These are phyloP conservation scores for Chrysolina haemoptera DNA, from an alignment of 2,888 invertebrate species.

Conservation along the genomic window DNA sequence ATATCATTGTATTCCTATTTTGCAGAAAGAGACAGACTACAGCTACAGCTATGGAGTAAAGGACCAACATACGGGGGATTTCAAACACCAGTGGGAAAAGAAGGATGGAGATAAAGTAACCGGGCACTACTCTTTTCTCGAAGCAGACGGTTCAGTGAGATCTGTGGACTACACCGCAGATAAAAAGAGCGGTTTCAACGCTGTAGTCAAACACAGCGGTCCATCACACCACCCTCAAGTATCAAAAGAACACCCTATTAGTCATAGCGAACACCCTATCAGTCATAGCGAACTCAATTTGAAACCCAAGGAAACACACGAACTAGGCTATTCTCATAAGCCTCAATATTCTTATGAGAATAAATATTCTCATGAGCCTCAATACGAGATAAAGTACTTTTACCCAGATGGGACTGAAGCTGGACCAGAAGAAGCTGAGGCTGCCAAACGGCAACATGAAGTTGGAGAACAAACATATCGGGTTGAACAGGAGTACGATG, in stretches of 20 bases:
- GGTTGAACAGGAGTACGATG: constrained; percentile 28
- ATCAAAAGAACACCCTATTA: constrained; percentile 46
- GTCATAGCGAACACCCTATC: constrained; percentile 56
- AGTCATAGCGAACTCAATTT: constrained; percentile 57
- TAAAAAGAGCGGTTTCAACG: constrained; percentile 74
- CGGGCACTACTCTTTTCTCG: constrained; percentile 79
- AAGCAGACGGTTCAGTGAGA: constrained; percentile 77
- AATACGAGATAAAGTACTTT: constrained; percentile 35
- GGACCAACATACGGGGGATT: constrained; percentile 74
- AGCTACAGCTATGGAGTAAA: constrained; percentile 77
- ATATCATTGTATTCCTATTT: constrained; percentile 46
- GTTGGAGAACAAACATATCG: constrained; percentile 34
- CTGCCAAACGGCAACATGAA: constrained; percentile 41
- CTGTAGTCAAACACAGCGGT: constrained; percentile 73
- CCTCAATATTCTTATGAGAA: too few relatives aligned
- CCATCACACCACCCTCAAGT: constrained; percentile 65
- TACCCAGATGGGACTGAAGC: constrained; percentile 40
- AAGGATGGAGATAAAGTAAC: constrained; percentile 76
- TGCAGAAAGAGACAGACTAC: constrained; percentile 74
- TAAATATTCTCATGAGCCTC: constrained; percentile 28
- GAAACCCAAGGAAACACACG: constrained; percentile 41
- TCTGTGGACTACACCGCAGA: constrained; percentile 76
- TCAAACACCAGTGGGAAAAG: constrained; percentile 77
- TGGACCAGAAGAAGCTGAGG: constrained; percentile 39
- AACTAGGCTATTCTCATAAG: constrained; percentile 28